Evolutionary conservation across 2,113 vertebrate genomes (phyloP).

Genomic region (Micromys minutus): DNA sequence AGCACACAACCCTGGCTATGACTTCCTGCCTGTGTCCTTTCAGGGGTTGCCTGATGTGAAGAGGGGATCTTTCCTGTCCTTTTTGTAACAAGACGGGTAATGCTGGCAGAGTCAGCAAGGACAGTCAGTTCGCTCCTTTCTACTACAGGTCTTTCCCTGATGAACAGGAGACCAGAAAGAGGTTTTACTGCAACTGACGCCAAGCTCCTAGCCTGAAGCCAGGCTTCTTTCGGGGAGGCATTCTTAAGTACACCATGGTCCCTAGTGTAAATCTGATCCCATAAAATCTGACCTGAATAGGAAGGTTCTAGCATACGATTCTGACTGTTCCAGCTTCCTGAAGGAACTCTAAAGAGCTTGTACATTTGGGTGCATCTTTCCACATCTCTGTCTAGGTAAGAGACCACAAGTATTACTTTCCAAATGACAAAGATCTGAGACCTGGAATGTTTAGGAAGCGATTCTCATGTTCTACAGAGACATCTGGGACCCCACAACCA

Average conservation of each 20-base stretch:
- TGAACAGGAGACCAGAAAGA: background rate
- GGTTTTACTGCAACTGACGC: background rate
- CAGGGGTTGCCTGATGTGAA: background rate
- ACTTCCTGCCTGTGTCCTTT: background rate
- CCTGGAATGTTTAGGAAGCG: background rate
- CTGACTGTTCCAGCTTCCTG: background rate
- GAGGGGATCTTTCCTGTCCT: background rate
- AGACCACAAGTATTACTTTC: background rate
- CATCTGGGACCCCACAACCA: background rate
- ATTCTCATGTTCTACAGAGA: background rate
- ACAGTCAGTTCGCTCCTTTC: too few species aligned
- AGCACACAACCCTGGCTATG: background rate
- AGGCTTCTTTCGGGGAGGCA: background rate
- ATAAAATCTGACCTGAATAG: too few species aligned
- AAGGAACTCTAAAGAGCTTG: background rate
- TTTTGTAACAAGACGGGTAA: background rate
- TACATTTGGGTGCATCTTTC: background rate
- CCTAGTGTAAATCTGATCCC: too few species aligned
- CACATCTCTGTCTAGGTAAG: background rate
- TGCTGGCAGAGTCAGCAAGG: background rate
- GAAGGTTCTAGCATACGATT: rapidly evolving
- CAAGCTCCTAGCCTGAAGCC: background rate
- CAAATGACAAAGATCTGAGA: background rate
- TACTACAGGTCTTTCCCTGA: background rate
- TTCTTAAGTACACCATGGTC: rapidly evolving